Evolutionary conservation across 2,888 invertebrate species (phyloP).

Genomic region (Drosophila engyochracea): DNA sequence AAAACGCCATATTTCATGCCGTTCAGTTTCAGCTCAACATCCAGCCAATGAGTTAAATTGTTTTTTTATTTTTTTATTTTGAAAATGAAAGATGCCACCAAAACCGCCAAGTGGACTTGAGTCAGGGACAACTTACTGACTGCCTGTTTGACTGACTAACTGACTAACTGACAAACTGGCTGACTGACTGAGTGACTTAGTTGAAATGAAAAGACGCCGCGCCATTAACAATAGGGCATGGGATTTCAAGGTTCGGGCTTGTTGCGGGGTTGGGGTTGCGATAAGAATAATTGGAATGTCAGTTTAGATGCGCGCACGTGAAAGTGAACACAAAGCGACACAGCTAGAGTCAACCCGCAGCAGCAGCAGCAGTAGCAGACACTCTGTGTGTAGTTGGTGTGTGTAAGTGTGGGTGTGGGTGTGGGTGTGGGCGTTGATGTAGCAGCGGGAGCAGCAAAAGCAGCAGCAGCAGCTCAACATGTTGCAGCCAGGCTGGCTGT

Average conservation of each 20-base stretch:
- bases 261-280: neutral
- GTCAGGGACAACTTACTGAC: neutral
- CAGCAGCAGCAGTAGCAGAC: neutral
- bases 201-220: constrained; percentile 54
- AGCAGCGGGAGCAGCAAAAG: neutral
- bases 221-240: constrained; percentile 58
- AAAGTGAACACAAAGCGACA: constrained; percentile 60
- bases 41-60: constrained; percentile 13
- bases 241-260: constrained; percentile 31
- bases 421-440: neutral
- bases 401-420: neutral
- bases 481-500: constrained; percentile 37
- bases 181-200: constrained; percentile 47
- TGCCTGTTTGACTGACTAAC: constrained; percentile 2
- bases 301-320: constrained; percentile 69
- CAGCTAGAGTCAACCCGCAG: constrained; percentile 17
- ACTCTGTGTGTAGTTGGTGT: neutral
- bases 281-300: constrained; percentile 79
- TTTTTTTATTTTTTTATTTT: neutral
- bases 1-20: constrained; percentile 4
- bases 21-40: constrained; percentile 13
- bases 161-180: constrained; percentile 28
- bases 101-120: constrained; percentile 15
- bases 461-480: constrained; percentile 6
- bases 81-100: constrained; percentile 10